phyloP scores from a whole-genome alignment of 2,113 vertebrate species.

The Sciurus niger region DNA sequence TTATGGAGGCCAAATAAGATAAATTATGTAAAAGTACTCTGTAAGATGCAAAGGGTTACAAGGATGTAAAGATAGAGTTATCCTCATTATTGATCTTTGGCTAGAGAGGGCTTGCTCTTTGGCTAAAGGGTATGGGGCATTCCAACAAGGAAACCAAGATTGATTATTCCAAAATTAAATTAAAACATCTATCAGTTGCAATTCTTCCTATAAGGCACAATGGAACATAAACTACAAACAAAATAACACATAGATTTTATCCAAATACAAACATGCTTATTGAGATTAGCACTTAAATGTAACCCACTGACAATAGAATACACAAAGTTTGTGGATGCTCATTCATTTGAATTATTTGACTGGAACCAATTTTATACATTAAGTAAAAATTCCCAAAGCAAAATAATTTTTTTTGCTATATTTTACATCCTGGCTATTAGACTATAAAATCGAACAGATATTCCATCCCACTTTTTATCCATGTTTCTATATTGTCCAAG shows the following conservation, averaged over 20 bases:
- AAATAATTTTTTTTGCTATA: neutral
- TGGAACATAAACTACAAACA: neutral
- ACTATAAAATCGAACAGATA: neutral
- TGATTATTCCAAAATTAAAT: conserved; percentile 42
- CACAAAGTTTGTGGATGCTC: neutral
- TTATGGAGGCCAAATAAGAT: conserved; percentile 61
- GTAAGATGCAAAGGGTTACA: conserved; percentile 59
- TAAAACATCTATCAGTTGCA: neutral
- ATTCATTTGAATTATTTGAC: neutral
- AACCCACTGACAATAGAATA: neutral
- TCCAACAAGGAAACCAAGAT: conserved; percentile 43
- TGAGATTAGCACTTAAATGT: conserved; percentile 23
- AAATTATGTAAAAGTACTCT: conserved; percentile 67
- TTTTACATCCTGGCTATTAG: neutral
- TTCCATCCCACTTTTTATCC: neutral
- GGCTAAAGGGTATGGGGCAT: neutral
- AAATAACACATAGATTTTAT: neutral
- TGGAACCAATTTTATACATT: neutral
- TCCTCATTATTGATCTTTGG: conserved; percentile 32
- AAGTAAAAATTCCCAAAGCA: neutral
- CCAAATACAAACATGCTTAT: neutral
- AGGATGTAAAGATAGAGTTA: conserved; percentile 41
- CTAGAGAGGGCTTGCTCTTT: conserved; percentile 50
- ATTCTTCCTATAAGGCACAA: neutral
- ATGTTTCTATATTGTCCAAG: neutral